Evolutionary conservation across 2,797 vertebrate species (phyloP), one percentile per base, ranked within the genome.

Genomic region (Euphonia xanthogaster): DNA sequence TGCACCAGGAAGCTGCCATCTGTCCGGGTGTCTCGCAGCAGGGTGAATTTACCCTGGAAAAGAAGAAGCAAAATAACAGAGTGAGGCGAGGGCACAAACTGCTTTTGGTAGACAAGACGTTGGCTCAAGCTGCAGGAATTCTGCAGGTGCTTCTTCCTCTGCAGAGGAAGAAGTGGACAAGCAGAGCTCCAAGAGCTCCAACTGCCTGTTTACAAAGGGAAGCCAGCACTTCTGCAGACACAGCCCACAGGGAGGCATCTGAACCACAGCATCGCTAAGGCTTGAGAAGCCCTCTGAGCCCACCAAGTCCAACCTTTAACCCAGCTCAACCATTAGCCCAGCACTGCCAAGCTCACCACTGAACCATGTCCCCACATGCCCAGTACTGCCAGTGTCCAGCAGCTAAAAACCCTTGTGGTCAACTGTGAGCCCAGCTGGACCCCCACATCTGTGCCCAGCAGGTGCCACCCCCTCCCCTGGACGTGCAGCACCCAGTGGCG

Each of bases 1-100:
- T 99, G 98, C 42, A 99, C 97, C 45, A 99, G 98, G 96, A 99
- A 99, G n/a, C 99, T 98, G 50, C 99, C 99, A 57, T 99, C 99
- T 5, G 98, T 98, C 82, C 96, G 96, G 85, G 97, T 96, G 89
- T 99, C 99, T 65, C 98, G 98, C 39, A 99, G 93, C 27, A 99
- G 71, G 1, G 98, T 98, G 61, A 99, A 98, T 30, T 98, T 98
- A 50, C 98, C 98, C 99, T 99, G 95, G 7, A 93, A 96, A 67
- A 91, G 23, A 90, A 37, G 33, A 0, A 78, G 42, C 14, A 87
- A 20, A 77, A 4, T 6, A 31, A 31, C 10, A 44, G 33, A 60
- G 42, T 44, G 30, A 30, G 18, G 51, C 7, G 33, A 80, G 25
- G 37, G 20, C 42, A 92, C 61, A 39, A 30, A 65, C 5, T 10